Evolutionary conservation across 2,888 invertebrate species (phyloP).

Genomic region (Teleogryllus oceanicus): DNA sequence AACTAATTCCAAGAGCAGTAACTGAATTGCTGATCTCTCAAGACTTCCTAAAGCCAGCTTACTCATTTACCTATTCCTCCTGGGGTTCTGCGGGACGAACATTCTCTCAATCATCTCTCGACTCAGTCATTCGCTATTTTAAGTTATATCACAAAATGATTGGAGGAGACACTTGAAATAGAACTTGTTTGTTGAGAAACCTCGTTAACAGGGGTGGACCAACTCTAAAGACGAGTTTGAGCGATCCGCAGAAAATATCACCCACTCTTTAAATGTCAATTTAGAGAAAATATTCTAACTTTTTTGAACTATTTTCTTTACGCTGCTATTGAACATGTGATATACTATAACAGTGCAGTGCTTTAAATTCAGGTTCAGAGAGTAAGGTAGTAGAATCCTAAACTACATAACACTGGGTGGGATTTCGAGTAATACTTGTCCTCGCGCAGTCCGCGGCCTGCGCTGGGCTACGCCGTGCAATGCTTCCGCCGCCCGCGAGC

Average conservation of each 20-base stretch:
- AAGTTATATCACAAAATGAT: constrained; percentile 9
- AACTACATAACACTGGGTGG: constrained; percentile 18
- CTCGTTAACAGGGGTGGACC: constrained; percentile 18
- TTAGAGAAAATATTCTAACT: background rate
- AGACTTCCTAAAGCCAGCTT: too few relatives aligned
- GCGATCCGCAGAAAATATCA: constrained; percentile 18
- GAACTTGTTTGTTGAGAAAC: background rate
- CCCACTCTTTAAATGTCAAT: background rate
- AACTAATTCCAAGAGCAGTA: too few relatives aligned
- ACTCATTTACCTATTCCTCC: too few relatives aligned
- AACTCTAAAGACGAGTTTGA: constrained; percentile 1
- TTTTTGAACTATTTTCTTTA: background rate
- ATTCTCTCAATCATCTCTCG: too few relatives aligned
- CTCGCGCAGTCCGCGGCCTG: background rate
- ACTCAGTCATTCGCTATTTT: background rate
- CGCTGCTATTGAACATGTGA: background rate
- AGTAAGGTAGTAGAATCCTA: background rate
- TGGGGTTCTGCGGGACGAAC: too few relatives aligned
- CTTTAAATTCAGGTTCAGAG: background rate
- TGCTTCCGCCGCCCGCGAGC: too few relatives aligned
- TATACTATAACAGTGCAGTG: constrained; percentile 4
- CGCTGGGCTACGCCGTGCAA: too few relatives aligned
- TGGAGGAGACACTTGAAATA: constrained; percentile 18
- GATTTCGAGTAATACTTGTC: background rate
- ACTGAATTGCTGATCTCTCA: too few relatives aligned